A percentile compares a stretch with the other conserved stretches of the same genome.
phyloP scores from a whole-genome alignment of 2,888 invertebrate genomes.

The Macrosoma leucophasiata region DNA sequence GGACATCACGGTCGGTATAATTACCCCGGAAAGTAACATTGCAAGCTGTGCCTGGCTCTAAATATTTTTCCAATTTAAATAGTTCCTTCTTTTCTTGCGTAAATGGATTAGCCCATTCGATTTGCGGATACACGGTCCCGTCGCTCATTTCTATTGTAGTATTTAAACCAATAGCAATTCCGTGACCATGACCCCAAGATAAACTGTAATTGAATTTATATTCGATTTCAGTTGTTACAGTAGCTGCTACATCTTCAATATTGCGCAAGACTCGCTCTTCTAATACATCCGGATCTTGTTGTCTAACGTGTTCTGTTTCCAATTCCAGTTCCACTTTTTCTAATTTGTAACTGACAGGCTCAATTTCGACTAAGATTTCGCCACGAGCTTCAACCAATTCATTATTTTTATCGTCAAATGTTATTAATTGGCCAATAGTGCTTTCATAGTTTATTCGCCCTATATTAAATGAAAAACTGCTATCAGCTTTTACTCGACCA shows the following conservation, averaged over 20 bases:
- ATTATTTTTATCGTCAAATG: conserved; percentile 78
- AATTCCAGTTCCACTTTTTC: conserved; percentile 78
- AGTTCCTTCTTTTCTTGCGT: conserved; percentile 74
- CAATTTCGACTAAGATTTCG: conserved; percentile 86
- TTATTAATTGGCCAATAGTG: conserved; percentile 80
- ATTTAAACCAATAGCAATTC: conserved; percentile 81
- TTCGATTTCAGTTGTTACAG: conserved; percentile 83
- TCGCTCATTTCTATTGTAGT: conserved; percentile 78
- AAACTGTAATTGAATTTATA: conserved; percentile 82
- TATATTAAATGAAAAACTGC: conserved; percentile 74
- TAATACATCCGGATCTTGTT: conserved; percentile 66
- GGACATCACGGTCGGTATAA: conserved; percentile 82
- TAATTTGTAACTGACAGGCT: conserved; percentile 86
- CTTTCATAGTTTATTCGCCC: conserved; percentile 82
- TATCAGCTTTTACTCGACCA: conserved; percentile 49
- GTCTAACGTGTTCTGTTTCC: conserved; percentile 66
- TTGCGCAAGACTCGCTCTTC: conserved; percentile 71
- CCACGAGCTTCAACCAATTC: conserved; percentile 77
- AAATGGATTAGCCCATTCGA: conserved; percentile 82
- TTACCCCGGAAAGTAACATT: conserved; percentile 87
- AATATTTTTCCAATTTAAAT: conserved; percentile 76
- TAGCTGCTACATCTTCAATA: conserved; percentile 72
- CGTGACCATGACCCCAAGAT: conserved; percentile 88
- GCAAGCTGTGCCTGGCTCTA: conserved; percentile 87
- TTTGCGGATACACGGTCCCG: conserved; percentile 73